Base-by-base conservation (phyloP, 2,888 invertebrate species). In the Cerceris ruficornis region DNA sequence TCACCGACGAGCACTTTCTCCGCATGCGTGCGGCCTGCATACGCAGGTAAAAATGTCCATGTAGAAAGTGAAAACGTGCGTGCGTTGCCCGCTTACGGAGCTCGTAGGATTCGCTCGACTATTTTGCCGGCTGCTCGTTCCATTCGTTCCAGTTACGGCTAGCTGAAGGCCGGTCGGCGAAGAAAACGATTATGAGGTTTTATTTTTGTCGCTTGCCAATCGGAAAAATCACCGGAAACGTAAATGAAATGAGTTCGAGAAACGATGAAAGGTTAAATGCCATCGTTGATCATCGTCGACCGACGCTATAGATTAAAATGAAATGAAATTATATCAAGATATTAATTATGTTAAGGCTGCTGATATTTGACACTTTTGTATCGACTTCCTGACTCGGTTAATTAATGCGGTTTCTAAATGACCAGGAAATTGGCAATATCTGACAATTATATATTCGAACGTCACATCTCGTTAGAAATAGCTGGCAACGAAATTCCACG, bases 11-110 rank as follows among this genome's bases (percentile, higher is more conserved):
- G 77, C 67, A 86, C 88, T 88, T 88, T 88, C 88, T 79, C 87
- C 75, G 49, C 39, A 76, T 81, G 82, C 84, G 86, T 83, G 81
- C 65, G 79, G 60, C 77, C 75, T 80, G 77, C 82, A 79, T 76
- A 78, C 66, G 67, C 77, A 67, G 60, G 54, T 81, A 85, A 81
- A 85, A 84, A 78, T 80, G 79, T 71, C 77, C 79, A 74, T 71
- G 77, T 84, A 83, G 87, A 88, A 88, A 88, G 88, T 88, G 87
- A 88, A 87, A 88, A 85, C 79, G 65, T 46, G n/a, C 55, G 65
- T 49, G 59, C 68, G 69, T 57, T 61, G 69, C 43, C 67, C 57
- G 77, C 60, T 49, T 72, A 61, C 69, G 42, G 58, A 42, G 17
- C 14, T 41, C 14, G 7, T 17, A 14, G 8, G 59, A 41, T 68